These are phyloP conservation scores for Galeruca laticollis DNA, from an alignment of 2,888 invertebrate genomes.

Conservation along the genomic window DNA sequence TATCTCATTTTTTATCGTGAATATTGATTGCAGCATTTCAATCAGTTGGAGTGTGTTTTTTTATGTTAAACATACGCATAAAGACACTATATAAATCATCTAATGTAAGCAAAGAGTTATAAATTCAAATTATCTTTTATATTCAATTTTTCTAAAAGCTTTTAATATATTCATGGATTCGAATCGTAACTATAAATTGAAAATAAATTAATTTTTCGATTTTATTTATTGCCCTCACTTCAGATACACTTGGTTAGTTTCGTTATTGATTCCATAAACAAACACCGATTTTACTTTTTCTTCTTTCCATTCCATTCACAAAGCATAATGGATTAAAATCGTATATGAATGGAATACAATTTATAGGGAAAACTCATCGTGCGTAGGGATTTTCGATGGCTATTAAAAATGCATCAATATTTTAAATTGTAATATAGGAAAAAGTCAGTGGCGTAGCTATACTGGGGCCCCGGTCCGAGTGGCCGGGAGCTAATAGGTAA, in stretches of 20 bases:
- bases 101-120: neutral
- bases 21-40: no score
- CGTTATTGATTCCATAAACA: slow-evolving; percentile 18
- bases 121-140: slow-evolving; percentile 8
- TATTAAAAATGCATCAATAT: no score
- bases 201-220: slow-evolving; percentile 39
- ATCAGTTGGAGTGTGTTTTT: no score
- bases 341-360: neutral
- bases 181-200: slow-evolving; percentile 27
- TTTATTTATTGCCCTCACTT: slow-evolving; percentile 13
- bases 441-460: no score
- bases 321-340: slow-evolving; percentile 1
- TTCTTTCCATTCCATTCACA: neutral
- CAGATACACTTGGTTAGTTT: slow-evolving; percentile 9
- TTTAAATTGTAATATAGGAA: no score
- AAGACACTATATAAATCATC: no score
- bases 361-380: no score
- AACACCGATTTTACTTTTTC: neutral
- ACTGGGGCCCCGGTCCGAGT: no score
- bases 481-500: no score
- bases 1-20: no score
- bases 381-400: no score
- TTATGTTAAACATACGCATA: no score
- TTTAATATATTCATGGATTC: slow-evolving; percentile 10
- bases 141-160: slow-evolving; percentile 15